Conservation (phyloP, 2,797 vertebrate species). For the Clarias pachynema region DNA sequence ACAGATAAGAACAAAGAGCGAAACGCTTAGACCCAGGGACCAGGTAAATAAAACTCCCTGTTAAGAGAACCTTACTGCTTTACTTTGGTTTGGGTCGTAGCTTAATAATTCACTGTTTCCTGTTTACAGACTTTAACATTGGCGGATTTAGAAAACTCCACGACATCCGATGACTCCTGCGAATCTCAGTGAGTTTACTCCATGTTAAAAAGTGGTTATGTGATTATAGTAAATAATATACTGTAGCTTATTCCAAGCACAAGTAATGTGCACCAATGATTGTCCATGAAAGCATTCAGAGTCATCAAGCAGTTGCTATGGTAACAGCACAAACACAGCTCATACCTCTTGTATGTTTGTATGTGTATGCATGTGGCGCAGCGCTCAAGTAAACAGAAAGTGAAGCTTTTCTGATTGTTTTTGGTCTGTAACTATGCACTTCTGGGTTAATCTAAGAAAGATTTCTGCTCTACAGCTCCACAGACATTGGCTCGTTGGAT, state of each 20-base stretch:
- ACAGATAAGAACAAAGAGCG: slow-evolving; percentile 54
- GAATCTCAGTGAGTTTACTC: slow-evolving; percentile 65
- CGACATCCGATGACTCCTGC: slow-evolving; percentile 43
- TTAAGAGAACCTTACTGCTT: not conserved
- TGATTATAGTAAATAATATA: not conserved
- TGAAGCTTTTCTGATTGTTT: not conserved
- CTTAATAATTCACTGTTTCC: not conserved
- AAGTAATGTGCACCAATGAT: not conserved
- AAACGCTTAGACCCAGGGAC: slow-evolving; percentile 34
- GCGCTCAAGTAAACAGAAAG: not conserved
- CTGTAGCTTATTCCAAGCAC: not conserved
- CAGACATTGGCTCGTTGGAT: not conserved
- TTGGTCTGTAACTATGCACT: not conserved
- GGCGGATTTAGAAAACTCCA: slow-evolving; percentile 64
- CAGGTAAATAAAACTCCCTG: slow-evolving; percentile 42
- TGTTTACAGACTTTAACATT: slow-evolving; percentile 70
- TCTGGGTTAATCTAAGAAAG: not conserved
- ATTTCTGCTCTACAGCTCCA: slow-evolving; percentile 18
- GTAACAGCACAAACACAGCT: slow-evolving; percentile 40
- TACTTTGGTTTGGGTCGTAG: not conserved
- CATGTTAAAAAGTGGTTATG: not conserved
- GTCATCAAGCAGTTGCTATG: slow-evolving; percentile 26
- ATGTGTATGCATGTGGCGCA: not conserved
- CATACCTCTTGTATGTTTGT: not conserved
- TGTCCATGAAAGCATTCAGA: not conserved